These are phyloP conservation scores for Drosophila athabasca DNA, from an alignment of 1,140 invertebrate species.

Conservation along the genomic window DNA sequence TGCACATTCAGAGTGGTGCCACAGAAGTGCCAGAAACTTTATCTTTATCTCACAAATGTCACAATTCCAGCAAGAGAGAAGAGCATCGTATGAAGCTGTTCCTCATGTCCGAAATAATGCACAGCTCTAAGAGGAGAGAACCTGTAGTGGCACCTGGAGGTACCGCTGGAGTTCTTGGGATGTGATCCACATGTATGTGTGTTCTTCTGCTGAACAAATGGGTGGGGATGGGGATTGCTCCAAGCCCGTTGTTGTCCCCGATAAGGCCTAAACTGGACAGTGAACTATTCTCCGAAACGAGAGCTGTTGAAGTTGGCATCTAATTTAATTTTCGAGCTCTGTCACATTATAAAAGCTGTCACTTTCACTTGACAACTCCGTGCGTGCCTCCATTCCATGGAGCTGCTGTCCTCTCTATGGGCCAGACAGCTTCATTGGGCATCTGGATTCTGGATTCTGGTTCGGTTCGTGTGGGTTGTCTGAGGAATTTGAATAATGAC, in stretches of 20 bases:
- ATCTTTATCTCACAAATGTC: no score
- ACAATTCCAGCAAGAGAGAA: conserved; percentile 2
- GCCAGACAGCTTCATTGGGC: conserved; percentile 67
- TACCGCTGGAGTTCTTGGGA: no score
- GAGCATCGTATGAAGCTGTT: not conserved
- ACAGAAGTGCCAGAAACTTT: no score
- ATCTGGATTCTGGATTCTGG: conserved; percentile 5
- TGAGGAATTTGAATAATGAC: conserved; percentile 83
- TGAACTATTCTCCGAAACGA: conserved; percentile 4
- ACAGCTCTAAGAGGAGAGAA: no score
- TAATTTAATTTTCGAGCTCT: conserved; percentile 76
- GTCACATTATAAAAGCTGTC: conserved; percentile 53
- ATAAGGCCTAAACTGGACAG: no score
- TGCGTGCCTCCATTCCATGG: not conserved
- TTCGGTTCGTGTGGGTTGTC: conserved; percentile 59
- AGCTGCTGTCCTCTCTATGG: conserved; percentile 20
- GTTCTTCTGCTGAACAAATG: no score
- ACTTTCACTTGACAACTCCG: no score
- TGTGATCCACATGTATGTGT: no score
- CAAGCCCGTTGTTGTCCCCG: no score
- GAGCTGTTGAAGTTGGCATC: conserved; percentile 71
- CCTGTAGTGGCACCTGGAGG: no score
- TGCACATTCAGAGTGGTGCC: conserved; percentile 44
- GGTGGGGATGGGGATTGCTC: no score
- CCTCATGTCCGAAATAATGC: no score